Percentiles rank a stretch among this genome's conserved stretches.
These are phyloP conservation scores for Hemicentrotus pulcherrimus DNA, from an alignment of 35 echinoderm and acorn worm genomes.

Conservation along the genomic window DNA sequence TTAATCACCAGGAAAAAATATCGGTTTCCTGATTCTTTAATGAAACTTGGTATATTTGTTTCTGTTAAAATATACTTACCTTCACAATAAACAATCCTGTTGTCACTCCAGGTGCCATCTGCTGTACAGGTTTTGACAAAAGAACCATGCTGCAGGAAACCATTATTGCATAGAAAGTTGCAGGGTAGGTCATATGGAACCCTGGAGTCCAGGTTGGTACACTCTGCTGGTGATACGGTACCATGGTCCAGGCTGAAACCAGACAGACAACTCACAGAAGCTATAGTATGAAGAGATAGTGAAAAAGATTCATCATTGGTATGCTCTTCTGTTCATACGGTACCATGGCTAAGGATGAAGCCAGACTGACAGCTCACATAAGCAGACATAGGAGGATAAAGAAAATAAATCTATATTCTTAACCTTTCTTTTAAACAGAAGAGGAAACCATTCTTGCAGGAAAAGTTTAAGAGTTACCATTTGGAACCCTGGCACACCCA, in stretches of 20 bases:
- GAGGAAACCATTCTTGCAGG: neutral
- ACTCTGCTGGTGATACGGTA: neutral
- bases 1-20: no score
- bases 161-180: constrained; percentile 43
- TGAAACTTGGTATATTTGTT: no score
- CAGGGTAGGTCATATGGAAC: constrained; percentile 7
- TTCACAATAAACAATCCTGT: neutral
- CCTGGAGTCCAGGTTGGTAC: neutral
- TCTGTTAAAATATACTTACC: neutral
- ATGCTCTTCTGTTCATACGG: neutral
- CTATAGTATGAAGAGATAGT: neutral
- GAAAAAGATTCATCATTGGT: neutral
- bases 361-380: neutral
- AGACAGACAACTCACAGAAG: neutral
- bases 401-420: neutral
- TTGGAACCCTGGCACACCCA: no score
- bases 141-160: constrained; percentile 48
- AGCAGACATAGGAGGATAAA: no score
- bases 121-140: constrained; percentile 15
- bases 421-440: neutral
- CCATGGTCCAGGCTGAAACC: neutral
- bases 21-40: no score
- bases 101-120: constrained; percentile 30
- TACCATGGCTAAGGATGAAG: neutral
- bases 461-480: neutral